Evolutionary conservation across 64 coral and sea anemone genomes (phyloP), one percentile per base, ranked within the genome.

Genomic region (Stichodactyla mertensii): DNA sequence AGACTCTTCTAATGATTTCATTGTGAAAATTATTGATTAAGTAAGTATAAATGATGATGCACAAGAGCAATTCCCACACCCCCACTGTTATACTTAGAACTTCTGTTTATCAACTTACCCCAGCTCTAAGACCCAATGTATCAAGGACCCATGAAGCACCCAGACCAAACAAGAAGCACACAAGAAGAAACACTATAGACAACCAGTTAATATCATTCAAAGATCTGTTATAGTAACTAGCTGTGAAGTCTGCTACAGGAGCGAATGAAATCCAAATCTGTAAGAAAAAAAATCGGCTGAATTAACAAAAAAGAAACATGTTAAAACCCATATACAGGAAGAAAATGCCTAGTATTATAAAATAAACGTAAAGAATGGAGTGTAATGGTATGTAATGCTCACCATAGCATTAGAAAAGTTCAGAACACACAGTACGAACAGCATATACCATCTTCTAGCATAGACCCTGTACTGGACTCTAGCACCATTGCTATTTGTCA

Each of bases 211-310:
- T 92, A 11, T 14, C 74, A 84, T 83, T 51, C 26, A 89, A 51
- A 16, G 71, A 66, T 10, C 45, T 67, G 4, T 55, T 13, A 54
- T 92, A 99, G 83, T 90, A 99, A 55, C 6, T 15, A 24, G 97
- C 90, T 19, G 90, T 61, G 45, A 70, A 64, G 28, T 99, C 89
- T 31, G 90, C 97, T 6, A 99, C 59, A 10, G 97, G 90, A 22
- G 97, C 97, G 86, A 95, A 99, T 62, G 90, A 89, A 55, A 99
- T 89, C 97, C 97, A 99, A 85, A 95, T 79, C 97, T 99, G 64
- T 31, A 51, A 77, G 11, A 51, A 74, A 19, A 82, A 87, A 57
- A 71, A 86, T 78, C 36, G 36, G 36, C 36, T 45, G 36, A 45
- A 45, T 45, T 45, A 45, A 45, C 36, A 45, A 45, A 45, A 36